Evolutionary conservation across 2,888 invertebrate genomes (phyloP), one percentile per base, ranked within the genome.

Genomic region (Gastrophysa polygoni): DNA sequence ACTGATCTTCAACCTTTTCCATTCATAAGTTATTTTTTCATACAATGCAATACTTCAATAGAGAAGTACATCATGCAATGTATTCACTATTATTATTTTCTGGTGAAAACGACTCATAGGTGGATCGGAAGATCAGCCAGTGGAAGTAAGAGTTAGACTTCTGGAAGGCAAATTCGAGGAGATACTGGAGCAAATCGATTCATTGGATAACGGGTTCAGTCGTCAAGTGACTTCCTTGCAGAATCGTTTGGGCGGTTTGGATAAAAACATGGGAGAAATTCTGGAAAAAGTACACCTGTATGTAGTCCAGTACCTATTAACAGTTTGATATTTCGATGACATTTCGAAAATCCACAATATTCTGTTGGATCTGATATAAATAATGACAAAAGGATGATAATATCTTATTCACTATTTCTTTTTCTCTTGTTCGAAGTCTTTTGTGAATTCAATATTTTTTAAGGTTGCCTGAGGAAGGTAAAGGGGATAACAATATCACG

Each of bases 201-300:
- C 75, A 3, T 51, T 83, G 61, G 81, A 82, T 58, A 70, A 68
- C 14, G 72, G 73, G 32, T 80, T 82, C 56, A 76, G 77, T 63
- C 71, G 75, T 18, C 81, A 86, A 82, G 71, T 86, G 8, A 77
- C 72, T 55, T 81, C 81, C 1, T 77, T 86, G 70, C 84, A 86
- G 77, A 82, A 83, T 59, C 83, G 85, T 71, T 69, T 86, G 49
- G 81, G 80, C 16, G 78, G 82, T 61, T 70, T 88, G 32, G 80
- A 84, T 49, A 78, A 76, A 47, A 82, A 83, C 68, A 71, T 83
- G 32, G 77, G 77, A 4, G 75, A 72, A 14, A 69, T 83, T 55
- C 64, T 70, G 59, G 75, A 75, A 55, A 69, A 66, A 34, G 64
- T 73, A 16, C 68, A 69, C 51, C 17, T 66, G 49, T 61, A 18